These are phyloP conservation scores for Ophion ellenae DNA, from an alignment of 2,888 invertebrate species.

Conservation along the genomic window DNA sequence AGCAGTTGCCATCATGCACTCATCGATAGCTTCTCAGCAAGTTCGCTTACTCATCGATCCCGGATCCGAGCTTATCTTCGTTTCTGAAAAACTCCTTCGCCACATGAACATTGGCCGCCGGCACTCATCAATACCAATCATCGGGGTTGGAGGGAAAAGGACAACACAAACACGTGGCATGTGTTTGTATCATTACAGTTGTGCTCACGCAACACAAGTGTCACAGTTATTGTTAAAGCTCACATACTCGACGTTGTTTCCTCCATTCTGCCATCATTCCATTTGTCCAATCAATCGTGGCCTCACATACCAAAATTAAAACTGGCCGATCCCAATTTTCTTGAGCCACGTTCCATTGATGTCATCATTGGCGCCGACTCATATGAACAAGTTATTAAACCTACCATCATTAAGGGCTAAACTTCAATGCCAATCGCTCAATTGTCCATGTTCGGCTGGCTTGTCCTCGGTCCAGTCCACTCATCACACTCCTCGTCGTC, in stretches of 20 bases:
- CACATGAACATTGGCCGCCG: slow-evolving; percentile 21
- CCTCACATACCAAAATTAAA: background rate
- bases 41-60: no score
- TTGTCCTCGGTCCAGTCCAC: slow-evolving; percentile 44
- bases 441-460: slow-evolving; percentile 51
- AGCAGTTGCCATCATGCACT: slow-evolving; percentile 32
- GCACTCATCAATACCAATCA: slow-evolving; percentile 43
- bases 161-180: slow-evolving; percentile 42
- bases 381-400: slow-evolving; percentile 56
- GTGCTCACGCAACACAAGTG: background rate
- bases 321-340: background rate
- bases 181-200: slow-evolving; percentile 20
- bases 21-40: slow-evolving; percentile 31
- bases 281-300: background rate
- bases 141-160: slow-evolving; percentile 49
- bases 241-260: background rate
- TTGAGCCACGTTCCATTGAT: slow-evolving; percentile 15
- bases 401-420: slow-evolving; percentile 51
- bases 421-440: slow-evolving; percentile 52
- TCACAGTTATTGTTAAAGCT: background rate
- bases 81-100: slow-evolving; percentile 23
- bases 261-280: background rate
- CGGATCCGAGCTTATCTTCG: background rate
- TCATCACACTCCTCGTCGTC: background rate
- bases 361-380: slow-evolving; percentile 64